Evolutionary conservation across 2,797 vertebrate genomes (phyloP).

Genomic region (Myripristis jacobus): DNA sequence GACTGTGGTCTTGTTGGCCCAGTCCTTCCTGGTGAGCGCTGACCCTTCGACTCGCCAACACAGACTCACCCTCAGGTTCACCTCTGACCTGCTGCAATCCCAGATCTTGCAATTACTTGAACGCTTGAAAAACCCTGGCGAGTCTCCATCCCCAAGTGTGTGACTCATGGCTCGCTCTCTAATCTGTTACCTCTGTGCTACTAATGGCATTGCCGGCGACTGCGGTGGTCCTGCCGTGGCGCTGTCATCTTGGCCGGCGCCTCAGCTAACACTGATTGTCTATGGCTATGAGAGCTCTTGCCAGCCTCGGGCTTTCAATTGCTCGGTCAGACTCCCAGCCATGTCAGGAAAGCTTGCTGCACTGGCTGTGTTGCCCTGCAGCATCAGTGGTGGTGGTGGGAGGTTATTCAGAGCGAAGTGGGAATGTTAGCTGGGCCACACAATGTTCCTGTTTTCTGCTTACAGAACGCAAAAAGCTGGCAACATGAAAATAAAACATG

Average conservation of each 20-base stretch:
- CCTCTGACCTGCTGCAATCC: conserved; percentile 5
- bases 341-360: conserved; percentile 8
- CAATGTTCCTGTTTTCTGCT: background rate
- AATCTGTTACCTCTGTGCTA: conserved; percentile 9
- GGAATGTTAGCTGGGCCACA: conserved; percentile 10
- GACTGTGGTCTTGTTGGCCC: conserved; percentile 10
- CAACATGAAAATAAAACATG: background rate
- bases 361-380: background rate
- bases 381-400: background rate
- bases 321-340: conserved; percentile 38
- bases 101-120: conserved; percentile 26
- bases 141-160: background rate
- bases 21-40: conserved; percentile 27
- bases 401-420: conserved; percentile 13
- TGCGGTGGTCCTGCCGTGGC: conserved; percentile 23
- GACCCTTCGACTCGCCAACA: conserved; percentile 35
- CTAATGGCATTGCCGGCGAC: conserved; percentile 8
- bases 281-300: conserved; percentile 30
- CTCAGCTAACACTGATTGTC: conserved; percentile 21
- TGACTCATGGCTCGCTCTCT: conserved; percentile 40
- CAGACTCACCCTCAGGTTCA: conserved; percentile 21
- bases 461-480: conserved; percentile 3
- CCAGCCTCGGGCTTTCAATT: conserved; percentile 11
- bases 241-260: conserved; percentile 18
- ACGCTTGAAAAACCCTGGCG: conserved; percentile 38